Evolutionary conservation across 2,113 vertebrate genomes (phyloP).

Genomic region (Dinomys branickii): DNA sequence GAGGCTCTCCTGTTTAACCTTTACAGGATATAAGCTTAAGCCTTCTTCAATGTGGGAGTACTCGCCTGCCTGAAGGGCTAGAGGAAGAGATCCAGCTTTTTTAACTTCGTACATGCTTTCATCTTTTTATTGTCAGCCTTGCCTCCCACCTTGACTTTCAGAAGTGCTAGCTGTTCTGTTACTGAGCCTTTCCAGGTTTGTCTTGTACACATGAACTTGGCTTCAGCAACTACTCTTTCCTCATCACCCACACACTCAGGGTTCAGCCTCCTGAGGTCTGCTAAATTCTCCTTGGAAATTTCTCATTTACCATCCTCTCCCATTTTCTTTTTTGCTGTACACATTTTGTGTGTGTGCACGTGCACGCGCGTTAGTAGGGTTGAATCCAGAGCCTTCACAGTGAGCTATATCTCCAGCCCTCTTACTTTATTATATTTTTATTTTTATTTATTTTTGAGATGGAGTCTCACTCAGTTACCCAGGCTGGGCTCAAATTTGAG

Average conservation of each 20-base stretch:
- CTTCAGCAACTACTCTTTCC: neutral
- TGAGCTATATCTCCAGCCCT: neutral
- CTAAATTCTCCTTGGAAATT: neutral
- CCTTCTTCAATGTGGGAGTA: neutral
- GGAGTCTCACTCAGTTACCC: neutral
- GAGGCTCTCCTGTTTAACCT: conserved; percentile 20
- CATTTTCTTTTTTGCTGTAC: neutral
- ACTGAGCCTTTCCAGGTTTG: neutral
- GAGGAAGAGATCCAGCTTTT: neutral
- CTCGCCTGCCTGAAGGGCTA: neutral
- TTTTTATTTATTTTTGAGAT: neutral
- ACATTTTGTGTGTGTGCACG: neutral
- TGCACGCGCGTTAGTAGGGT: neutral
- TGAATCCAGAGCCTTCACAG: neutral
- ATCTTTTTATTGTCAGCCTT: neutral
- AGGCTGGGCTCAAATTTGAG: neutral
- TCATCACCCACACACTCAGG: neutral
- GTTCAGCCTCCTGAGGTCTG: neutral
- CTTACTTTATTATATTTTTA: neutral
- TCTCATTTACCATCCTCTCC: neutral
- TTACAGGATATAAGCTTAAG: neutral
- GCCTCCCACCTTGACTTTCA: conserved; percentile 30
- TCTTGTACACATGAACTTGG: neutral
- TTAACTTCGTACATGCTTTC: neutral
- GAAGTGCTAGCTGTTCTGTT: conserved; percentile 20